These are phyloP conservation scores for Frankliniella fusca DNA, from an alignment of 2,888 invertebrate genomes.

Conservation along the genomic window DNA sequence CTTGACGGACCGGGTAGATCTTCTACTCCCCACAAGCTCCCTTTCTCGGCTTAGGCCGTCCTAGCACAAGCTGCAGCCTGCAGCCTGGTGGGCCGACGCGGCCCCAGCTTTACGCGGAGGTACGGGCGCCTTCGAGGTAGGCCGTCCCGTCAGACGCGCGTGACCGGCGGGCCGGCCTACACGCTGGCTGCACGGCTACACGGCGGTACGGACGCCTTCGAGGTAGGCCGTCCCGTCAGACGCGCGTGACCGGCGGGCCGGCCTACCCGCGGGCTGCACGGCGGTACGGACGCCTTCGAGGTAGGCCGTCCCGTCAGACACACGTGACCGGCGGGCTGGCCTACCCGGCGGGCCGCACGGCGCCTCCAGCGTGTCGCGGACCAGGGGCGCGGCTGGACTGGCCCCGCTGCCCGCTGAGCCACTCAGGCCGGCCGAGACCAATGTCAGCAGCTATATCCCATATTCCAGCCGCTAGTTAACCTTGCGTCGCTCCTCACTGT, in stretches of 20 bases:
- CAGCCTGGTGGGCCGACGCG: no score
- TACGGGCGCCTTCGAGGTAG: not conserved
- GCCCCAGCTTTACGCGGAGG: not conserved
- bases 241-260: not conserved
- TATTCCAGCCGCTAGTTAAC: not conserved
- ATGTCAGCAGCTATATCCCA: no score
- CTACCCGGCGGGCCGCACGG: not conserved
- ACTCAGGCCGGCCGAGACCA: not conserved
- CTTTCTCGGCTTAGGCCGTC: not conserved
- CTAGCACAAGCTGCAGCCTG: no score
- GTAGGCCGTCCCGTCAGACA: no score
- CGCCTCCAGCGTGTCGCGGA: not conserved
- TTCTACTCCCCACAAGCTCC: not conserved
- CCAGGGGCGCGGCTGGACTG: not conserved
- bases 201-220: no score
- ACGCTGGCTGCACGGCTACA: not conserved
- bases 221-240: not conserved
- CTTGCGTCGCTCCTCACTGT: not conserved
- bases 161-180: not conserved
- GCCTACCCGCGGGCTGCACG: not conserved
- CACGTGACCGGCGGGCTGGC: not conserved
- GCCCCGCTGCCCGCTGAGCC: not conserved
- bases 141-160: not conserved
- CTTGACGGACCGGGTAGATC: not conserved
- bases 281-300: not conserved